Base-by-base conservation (phyloP, 1,140 invertebrate genomes). In the Drosophila littoralis region DNA sequence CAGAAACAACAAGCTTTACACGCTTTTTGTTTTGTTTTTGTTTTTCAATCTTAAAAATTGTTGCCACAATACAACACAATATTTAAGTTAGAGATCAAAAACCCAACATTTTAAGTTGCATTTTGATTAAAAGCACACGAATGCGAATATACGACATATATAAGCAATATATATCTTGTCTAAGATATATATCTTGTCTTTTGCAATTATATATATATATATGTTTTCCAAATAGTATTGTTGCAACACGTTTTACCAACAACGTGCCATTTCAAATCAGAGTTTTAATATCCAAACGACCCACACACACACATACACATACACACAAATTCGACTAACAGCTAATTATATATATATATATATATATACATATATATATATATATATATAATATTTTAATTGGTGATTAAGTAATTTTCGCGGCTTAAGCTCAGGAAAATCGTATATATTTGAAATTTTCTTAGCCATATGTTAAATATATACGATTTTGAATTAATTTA, bases 241-340 rank as follows among this genome's bases (percentile, higher is more conserved):
- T 15, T 46, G 36, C 33, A 15, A 45, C 17, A 38, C 10, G 13
- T 15, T 32, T 28, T 35, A 38, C 7, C 69, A 66, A 54, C 33
- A 46, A 46, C 15, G 70, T 70, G 73, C 72, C 73, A 75, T 79
- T 79, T 79, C 64, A 79, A 79, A 79, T 71, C 76, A 69, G 69
- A 63, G 59, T 63, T 50, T 63, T 12, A 54, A 65, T 28, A 15
- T 1, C 9, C 46, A 46, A 5, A 60, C 5, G 22, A 28, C 22
- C 22, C 22, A 45, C 7, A 43, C 13, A 43, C 42, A 42, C 4
- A 1, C 22, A 38, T 2, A 17, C 17, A 17, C 17, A 17, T 2
- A 65, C 32, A 36, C 13, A 10, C 7, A 5, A 28, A 28, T 38
- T 32, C 35, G 43, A 45, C 13, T 17, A 45, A 48, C 22, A 17